Evolutionary conservation across 2,113 vertebrate genomes (phyloP), one percentile per base, ranked within the genome.

Genomic region (Gasterosteus nipponicus): DNA sequence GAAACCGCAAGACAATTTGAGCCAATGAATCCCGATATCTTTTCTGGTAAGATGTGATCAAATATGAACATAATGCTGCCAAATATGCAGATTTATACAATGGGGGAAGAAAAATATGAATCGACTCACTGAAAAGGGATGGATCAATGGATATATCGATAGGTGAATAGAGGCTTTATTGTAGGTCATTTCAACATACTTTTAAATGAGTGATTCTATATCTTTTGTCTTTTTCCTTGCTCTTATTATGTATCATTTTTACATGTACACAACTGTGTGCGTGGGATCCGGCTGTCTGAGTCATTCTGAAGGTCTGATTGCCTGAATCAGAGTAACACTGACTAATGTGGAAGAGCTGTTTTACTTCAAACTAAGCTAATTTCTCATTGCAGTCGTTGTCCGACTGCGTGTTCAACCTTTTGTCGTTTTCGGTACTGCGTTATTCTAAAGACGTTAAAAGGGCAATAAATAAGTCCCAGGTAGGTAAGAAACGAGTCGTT

Each of bases 271-370:
- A 61, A 58, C 70, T 44, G 31, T 54, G 71, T 86, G 89, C 77
- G 77, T 86, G 73, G 87, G 85, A 81, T 87, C 77, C 68, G 66
- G 73, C 56, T 46, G 61, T 62, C 67, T 88, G 83, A 88, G 76
- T 91, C 86, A 89, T 79, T 82, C 53, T 85, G 85, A 83, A 82
- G 69, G 73, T 83, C 79, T 86, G 64, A 88, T 61, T 14, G 22
- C 41, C 62, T 87, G 84, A 88, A 82, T 87, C 85, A 89, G 57
- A 47, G 70, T 61, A 74, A 80, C 77, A 66, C 80, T 87, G 86
- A 84, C 83, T 85, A 86, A 85, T 86, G 60, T 57, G 73, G 67
- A 65, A 78, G 78, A 19, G 54, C 64, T 89, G 74, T 77, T 73
- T 66, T 67, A 58, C 61, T 81, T 11, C 15, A 64, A 75, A 64